Conservation (phyloP, 2,888 invertebrate genomes). For the Pammene fasciana region DNA sequence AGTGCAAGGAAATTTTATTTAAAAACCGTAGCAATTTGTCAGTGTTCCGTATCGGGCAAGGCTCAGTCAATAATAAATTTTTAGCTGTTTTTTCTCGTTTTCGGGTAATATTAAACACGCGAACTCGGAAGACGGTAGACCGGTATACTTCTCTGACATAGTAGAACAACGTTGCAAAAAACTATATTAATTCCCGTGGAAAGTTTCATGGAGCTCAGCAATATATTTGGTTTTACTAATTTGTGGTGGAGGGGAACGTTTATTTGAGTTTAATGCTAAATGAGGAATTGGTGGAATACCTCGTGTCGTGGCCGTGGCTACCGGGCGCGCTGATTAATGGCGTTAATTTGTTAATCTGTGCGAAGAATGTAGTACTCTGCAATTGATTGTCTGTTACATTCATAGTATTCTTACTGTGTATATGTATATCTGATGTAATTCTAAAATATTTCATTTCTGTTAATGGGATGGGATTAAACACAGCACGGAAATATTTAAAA, state of each 20-base stretch:
- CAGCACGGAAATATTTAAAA: not conserved
- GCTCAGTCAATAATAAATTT: slow-evolving; percentile 78
- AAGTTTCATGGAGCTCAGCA: slow-evolving; percentile 54
- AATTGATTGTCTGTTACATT: not conserved
- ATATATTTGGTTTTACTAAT: slow-evolving; percentile 41
- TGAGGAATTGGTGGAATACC: slow-evolving; percentile 21
- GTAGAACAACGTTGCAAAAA: slow-evolving; percentile 68
- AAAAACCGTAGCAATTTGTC: slow-evolving; percentile 78
- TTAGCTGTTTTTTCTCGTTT: slow-evolving; percentile 70
- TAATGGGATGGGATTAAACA: not conserved
- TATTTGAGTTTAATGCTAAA: slow-evolving; percentile 33
- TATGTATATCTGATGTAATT: not conserved
- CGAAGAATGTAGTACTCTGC: slow-evolving; percentile 10
- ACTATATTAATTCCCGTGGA: slow-evolving; percentile 67
- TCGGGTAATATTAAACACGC: slow-evolving; percentile 76
- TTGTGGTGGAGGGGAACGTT: slow-evolving; percentile 21
- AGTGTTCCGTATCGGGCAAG: slow-evolving; percentile 71
- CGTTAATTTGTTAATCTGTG: slow-evolving; percentile 24
- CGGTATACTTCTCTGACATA: slow-evolving; percentile 72
- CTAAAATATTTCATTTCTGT: not conserved
- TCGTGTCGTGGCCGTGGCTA: slow-evolving; percentile 12
- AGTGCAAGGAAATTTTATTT: slow-evolving; percentile 62
- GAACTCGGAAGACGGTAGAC: slow-evolving; percentile 67
- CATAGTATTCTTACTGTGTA: not conserved
- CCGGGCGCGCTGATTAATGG: slow-evolving; percentile 14